phyloP scores from a whole-genome alignment of 1,140 invertebrate species.

The Euschistus heros region DNA sequence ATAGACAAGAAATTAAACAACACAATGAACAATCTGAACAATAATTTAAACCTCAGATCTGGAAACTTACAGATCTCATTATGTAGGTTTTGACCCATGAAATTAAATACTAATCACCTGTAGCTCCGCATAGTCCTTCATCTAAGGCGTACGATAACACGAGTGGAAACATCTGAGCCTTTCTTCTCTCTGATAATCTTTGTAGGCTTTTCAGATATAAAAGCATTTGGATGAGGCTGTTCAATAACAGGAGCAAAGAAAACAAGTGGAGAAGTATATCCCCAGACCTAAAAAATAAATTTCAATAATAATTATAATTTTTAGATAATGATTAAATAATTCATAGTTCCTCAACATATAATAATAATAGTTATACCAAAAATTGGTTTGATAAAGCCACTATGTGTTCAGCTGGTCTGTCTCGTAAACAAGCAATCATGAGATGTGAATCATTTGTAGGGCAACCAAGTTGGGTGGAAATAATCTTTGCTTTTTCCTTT shows the following conservation, averaged over 20 bases:
- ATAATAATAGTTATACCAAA: background rate
- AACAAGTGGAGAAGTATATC: background rate
- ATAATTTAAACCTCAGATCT: no score
- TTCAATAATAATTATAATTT: no score
- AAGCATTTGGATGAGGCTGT: background rate
- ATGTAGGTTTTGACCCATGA: no score
- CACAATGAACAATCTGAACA: no score
- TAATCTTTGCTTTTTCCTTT: constrained; percentile 49
- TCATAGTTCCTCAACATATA: no score
- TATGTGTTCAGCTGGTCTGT: constrained; percentile 45
- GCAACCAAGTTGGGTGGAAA: constrained; percentile 59
- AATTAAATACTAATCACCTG: constrained; percentile 30
- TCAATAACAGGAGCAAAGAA: constrained; percentile 28
- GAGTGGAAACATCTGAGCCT: constrained; percentile 31
- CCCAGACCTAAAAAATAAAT: no score
- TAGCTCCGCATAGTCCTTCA: constrained; percentile 30
- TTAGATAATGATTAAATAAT: no score
- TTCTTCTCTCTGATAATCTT: background rate
- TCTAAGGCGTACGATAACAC: constrained; percentile 35
- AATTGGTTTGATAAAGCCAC: constrained; percentile 21
- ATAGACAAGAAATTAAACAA: no score
- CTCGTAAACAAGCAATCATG: constrained; percentile 58
- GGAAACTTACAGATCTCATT: no score
- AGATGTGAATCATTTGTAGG: constrained; percentile 41
- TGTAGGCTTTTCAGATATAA: background rate